phyloP scores from a whole-genome alignment of 2,113 vertebrate genomes.

The Lophius piscatorius region DNA sequence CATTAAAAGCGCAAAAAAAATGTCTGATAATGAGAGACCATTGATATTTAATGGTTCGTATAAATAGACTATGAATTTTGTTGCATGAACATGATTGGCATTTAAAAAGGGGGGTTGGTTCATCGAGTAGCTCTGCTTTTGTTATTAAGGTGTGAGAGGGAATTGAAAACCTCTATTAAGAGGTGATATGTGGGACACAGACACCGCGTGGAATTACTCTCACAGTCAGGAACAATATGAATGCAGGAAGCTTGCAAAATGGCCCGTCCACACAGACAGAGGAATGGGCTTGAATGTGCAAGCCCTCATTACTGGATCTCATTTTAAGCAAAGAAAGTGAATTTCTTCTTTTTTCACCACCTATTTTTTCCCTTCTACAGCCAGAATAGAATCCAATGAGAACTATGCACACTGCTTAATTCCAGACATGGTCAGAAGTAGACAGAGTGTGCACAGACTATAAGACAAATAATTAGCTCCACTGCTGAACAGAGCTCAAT shows the following conservation, averaged over 20 bases:
- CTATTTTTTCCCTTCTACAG: constrained; percentile 19
- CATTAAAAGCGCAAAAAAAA: constrained; percentile 9
- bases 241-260: constrained; percentile 53
- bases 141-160: constrained; percentile 57
- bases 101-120: constrained; percentile 37
- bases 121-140: constrained; percentile 25
- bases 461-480: constrained; percentile 61
- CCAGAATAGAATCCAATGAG: constrained; percentile 43
- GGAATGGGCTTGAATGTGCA: constrained; percentile 65
- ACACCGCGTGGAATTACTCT: constrained; percentile 55
- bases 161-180: constrained; percentile 65
- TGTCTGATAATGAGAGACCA: not conserved
- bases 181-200: constrained; percentile 50
- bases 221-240: constrained; percentile 46
- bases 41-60: constrained; percentile 17
- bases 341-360: not conserved
- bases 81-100: constrained; percentile 29
- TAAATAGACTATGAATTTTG: constrained; percentile 28
- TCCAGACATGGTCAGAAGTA: constrained; percentile 55
- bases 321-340: constrained; percentile 40
- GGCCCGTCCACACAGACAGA: constrained; percentile 49
- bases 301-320: constrained; percentile 60
- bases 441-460: constrained; percentile 55
- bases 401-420: constrained; percentile 66
- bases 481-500: constrained; percentile 40